A percentile compares a stretch with the other conserved stretches of the same genome.
These are phyloP conservation scores for Ichneumoninae sp. DNA, from an alignment of 2,888 invertebrate genomes.

Conservation along the genomic window DNA sequence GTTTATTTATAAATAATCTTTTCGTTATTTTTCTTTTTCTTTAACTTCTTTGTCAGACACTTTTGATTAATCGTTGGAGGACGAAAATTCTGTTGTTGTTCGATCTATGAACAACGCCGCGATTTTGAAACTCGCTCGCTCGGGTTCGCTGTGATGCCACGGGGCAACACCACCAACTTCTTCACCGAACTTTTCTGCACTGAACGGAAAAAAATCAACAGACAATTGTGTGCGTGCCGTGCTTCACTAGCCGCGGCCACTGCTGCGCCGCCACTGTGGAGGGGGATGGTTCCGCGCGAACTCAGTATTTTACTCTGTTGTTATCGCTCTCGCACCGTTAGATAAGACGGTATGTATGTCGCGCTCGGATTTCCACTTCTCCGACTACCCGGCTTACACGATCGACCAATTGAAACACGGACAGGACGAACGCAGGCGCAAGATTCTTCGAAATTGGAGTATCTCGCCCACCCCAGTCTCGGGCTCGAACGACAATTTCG, in stretches of 20 bases:
- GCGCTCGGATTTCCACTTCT: conserved; percentile 39
- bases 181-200: conserved; percentile 74
- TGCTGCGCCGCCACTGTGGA: conserved; percentile 15
- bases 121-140: conserved; percentile 28
- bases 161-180: conserved; percentile 59
- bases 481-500: not conserved
- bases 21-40: conserved; percentile 14
- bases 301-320: conserved; percentile 46
- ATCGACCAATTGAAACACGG: conserved; percentile 59
- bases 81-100: not conserved
- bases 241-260: conserved; percentile 9
- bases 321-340: conserved; percentile 37
- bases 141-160: conserved; percentile 41
- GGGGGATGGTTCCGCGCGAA: conserved; percentile 44
- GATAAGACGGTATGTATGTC: conserved; percentile 43
- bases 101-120: not conserved
- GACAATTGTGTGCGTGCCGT: conserved; percentile 51
- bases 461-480: not conserved
- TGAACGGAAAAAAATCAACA: conserved; percentile 69
- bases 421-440: conserved; percentile 46
- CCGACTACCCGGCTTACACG: conserved; percentile 38
- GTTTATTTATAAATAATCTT: conserved; percentile 21
- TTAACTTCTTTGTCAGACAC: conserved; percentile 7
- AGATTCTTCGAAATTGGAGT: conserved; percentile 10
- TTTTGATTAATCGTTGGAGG: not conserved